phyloP scores from a whole-genome alignment of 2,888 invertebrate species.

The Ashinkailepas kermadecensis region DNA sequence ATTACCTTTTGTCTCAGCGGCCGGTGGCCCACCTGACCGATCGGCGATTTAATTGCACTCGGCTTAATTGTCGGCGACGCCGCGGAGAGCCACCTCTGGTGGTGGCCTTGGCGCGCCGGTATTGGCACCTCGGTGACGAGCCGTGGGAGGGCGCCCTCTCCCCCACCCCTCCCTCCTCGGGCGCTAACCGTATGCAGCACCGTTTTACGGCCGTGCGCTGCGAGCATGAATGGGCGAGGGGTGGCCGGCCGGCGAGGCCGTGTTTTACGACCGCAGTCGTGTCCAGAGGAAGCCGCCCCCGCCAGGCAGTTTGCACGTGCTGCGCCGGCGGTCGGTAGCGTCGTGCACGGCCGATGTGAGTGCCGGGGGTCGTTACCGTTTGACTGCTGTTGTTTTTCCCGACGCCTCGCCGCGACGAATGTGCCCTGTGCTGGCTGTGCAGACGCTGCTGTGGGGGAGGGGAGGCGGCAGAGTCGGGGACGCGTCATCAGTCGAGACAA shows the following conservation, averaged over 20 bases:
- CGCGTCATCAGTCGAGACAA: neutral
- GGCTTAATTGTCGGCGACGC: neutral
- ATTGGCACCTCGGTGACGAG: neutral
- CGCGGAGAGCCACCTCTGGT: neutral
- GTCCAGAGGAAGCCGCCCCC: neutral
- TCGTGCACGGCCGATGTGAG: too few relatives aligned
- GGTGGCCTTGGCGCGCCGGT: neutral
- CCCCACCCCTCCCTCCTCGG: neutral
- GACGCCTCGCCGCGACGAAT: too few relatives aligned
- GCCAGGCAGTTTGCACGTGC: conserved; percentile 4
- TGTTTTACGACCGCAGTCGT: neutral
- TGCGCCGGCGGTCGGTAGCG: neutral
- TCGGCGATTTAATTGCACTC: neutral
- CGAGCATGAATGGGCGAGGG: conserved; percentile 5
- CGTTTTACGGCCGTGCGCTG: neutral
- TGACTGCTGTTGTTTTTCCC: too few relatives aligned
- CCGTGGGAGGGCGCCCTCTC: neutral
- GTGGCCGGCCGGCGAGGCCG: neutral
- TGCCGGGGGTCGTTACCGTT: too few relatives aligned
- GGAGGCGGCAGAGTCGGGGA: neutral
- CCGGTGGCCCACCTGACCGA: neutral
- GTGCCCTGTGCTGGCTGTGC: too few relatives aligned
- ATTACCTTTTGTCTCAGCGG: neutral
- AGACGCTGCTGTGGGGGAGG: neutral
- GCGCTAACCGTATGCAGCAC: neutral